Conservation (phyloP, 2,113 vertebrate genomes). For the Alethe diademata region DNA sequence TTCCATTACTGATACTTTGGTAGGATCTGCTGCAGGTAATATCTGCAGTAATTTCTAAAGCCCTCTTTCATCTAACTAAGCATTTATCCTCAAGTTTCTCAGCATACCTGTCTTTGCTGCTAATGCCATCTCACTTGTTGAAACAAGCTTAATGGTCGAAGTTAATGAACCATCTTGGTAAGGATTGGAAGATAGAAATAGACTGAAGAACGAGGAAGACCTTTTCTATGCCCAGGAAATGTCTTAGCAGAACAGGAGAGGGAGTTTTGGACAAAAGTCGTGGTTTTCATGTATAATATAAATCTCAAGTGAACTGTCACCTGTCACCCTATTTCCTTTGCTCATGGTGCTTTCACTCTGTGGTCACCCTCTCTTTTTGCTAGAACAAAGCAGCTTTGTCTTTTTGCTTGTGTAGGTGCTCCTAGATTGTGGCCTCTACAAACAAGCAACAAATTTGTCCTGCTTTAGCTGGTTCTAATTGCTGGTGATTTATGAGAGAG, state of each 20-base stretch:
- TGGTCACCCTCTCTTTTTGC: background rate
- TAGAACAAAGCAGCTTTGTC: background rate
- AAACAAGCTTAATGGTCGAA: constrained; percentile 39
- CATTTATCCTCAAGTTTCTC: background rate
- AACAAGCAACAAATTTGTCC: background rate
- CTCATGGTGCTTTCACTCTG: background rate
- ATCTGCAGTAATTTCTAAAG: background rate
- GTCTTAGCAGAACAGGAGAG: background rate
- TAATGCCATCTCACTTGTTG: constrained; percentile 27
- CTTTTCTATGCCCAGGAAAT: background rate
- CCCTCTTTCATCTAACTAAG: background rate
- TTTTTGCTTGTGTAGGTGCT: background rate
- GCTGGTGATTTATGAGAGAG: background rate
- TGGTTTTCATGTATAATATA: background rate
- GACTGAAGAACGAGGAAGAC: background rate
- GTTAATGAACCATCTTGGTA: constrained; percentile 35
- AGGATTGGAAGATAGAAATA: background rate
- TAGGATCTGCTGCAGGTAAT: background rate
- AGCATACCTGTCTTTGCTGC: background rate
- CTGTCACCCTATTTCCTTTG: background rate
- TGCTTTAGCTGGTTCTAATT: background rate
- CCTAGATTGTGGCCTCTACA: background rate
- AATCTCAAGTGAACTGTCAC: background rate
- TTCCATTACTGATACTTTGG: background rate
- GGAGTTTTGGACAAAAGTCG: background rate